Conservation (phyloP, 2,113 vertebrate species). For the Melanerpes aurifrons region DNA sequence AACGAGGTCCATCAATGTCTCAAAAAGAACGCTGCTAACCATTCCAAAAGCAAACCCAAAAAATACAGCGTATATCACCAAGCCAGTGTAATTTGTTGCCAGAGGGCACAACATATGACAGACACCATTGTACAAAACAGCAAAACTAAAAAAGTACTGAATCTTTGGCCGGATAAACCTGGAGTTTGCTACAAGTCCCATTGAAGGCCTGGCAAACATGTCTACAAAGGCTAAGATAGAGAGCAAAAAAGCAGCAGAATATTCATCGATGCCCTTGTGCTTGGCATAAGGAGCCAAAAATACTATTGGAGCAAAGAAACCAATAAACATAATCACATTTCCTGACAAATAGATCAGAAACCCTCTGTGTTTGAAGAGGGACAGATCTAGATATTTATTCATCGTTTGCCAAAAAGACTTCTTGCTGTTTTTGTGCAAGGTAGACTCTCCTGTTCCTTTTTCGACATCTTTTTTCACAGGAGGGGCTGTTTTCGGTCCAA, state of each 20-base stretch:
- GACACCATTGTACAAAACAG: constrained; percentile 90
- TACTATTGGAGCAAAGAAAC: constrained; percentile 95
- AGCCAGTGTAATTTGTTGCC: constrained; percentile 82
- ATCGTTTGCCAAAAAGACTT: constrained; percentile 78
- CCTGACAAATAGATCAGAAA: constrained; percentile 97
- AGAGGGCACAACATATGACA: constrained; percentile 92
- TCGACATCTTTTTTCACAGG: constrained; percentile 77
- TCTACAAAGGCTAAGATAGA: constrained; percentile 95
- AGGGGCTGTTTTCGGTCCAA: constrained; percentile 65
- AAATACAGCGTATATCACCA: constrained; percentile 91
- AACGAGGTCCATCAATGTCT: constrained; percentile 95
- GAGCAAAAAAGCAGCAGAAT: constrained; percentile 91
- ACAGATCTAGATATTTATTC: constrained; percentile 90
- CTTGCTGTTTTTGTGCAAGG: constrained; percentile 57
- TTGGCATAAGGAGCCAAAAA: constrained; percentile 95
- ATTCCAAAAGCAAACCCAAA: constrained; percentile 97
- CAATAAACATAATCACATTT: constrained; percentile 96
- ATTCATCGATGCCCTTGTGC: constrained; percentile 92
- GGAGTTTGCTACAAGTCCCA: constrained; percentile 92
- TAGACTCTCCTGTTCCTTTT: constrained; percentile 21
- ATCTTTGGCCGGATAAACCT: constrained; percentile 88
- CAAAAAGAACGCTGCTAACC: constrained; percentile 95
- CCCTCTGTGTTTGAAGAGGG: constrained; percentile 94
- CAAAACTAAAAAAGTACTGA: constrained; percentile 96
- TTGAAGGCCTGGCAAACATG: constrained; percentile 93